Percentiles rank a stretch among this genome's conserved stretches.
phyloP scores from a whole-genome alignment of 2,113 vertebrate genomes.

The Phaethon lepturus region DNA sequence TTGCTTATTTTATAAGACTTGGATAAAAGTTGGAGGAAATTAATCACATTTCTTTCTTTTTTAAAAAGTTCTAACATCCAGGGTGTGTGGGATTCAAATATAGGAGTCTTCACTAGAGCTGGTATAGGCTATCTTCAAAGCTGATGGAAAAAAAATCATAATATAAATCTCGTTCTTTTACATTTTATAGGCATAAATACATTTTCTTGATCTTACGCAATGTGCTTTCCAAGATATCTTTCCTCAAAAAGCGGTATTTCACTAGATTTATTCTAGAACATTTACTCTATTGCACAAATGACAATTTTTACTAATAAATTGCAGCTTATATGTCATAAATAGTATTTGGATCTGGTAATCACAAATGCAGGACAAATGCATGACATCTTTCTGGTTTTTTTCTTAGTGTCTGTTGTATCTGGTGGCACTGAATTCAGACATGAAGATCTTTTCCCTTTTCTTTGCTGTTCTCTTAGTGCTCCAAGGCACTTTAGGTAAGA shows the following conservation, averaged over 20 bases:
- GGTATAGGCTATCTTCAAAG: neutral
- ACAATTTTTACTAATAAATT: neutral
- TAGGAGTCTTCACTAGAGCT: neutral
- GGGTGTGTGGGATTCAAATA: neutral
- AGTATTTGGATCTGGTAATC: neutral
- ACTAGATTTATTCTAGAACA: neutral
- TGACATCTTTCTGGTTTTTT: neutral
- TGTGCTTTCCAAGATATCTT: neutral
- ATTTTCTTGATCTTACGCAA: neutral
- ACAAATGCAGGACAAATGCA: neutral
- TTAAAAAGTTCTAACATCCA: neutral
- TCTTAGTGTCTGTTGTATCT: neutral
- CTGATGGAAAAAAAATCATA: neutral
- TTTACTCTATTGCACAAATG: neutral
- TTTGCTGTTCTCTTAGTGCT: neutral
- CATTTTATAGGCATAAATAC: neutral
- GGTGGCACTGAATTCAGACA: neutral
- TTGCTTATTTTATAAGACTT: neutral
- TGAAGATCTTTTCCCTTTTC: slow-evolving; percentile 31
- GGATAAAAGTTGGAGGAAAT: neutral
- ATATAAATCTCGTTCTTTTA: neutral
- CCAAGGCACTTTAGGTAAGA: slow-evolving; percentile 14
- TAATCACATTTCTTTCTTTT: neutral
- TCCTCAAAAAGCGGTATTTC: neutral
- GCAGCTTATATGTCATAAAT: neutral